A percentile compares a stretch with the other conserved stretches of the same genome.
Evolutionary conservation across 2,888 invertebrate genomes (phyloP).

Genomic region (Phortica okadai): DNA sequence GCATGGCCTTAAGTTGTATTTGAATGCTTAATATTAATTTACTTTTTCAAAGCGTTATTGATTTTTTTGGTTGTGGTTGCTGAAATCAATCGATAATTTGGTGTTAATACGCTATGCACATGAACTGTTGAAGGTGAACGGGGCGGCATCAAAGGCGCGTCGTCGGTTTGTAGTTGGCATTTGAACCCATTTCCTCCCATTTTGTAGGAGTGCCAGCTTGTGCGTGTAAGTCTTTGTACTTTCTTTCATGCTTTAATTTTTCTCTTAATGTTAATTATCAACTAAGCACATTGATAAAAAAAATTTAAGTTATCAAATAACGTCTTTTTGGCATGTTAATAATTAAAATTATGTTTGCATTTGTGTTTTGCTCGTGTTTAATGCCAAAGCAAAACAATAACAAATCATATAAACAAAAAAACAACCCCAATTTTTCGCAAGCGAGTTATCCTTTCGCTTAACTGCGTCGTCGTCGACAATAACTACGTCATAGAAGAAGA

Average conservation of each 20-base stretch:
- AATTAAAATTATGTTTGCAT: not conserved
- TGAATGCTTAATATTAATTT: slow-evolving; percentile 51
- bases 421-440: slow-evolving; percentile 23
- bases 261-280: not conserved
- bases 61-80: slow-evolving; percentile 43
- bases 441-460: not conserved
- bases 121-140: slow-evolving; percentile 36
- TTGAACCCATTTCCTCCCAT: not conserved
- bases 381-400: slow-evolving; percentile 21
- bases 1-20: not conserved
- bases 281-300: not conserved
- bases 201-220: slow-evolving; percentile 5
- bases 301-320: not conserved
- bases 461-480: not conserved
- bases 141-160: not conserved
- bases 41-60: slow-evolving; percentile 59
- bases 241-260: not conserved
- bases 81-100: slow-evolving; percentile 73
- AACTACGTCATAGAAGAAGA: not conserved
- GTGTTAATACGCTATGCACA: slow-evolving; percentile 61
- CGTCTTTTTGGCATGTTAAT: not conserved
- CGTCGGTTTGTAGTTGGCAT: slow-evolving; percentile 10
- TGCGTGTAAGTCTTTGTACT: not conserved
- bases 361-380: not conserved
- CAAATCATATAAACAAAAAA: slow-evolving; percentile 15